Base-by-base conservation (phyloP, 1,140 invertebrate genomes). In the Manduca sexta region DNA sequence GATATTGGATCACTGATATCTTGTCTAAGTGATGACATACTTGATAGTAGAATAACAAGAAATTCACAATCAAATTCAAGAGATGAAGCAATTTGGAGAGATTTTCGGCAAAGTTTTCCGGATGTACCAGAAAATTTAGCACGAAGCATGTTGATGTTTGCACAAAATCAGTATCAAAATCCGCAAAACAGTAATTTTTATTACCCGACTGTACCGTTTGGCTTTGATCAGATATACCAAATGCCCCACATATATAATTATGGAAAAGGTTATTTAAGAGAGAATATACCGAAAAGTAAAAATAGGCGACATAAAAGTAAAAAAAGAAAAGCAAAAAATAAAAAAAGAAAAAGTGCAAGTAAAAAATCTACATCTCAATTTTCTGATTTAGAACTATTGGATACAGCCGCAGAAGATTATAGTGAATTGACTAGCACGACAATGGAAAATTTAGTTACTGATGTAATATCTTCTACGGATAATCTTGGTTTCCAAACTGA, bases 191-290 rank as follows among this genome's bases (percentile, higher is more conserved):
- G 11, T 26, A 26, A 26, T 26, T 26, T 5, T 26, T 26, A 26
- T 26, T 26, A 5, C 10, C 26, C 2, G 11, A 63, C 13, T 64
- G 51, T 48, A n/a, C 62, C 70, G 12, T 61, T 39, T 42, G 56
- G 57, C 33, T 59, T 64, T 54, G 51, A 55, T 13, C 55, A 69
- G 45, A 40, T 65, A 14, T 68, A 61, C 51, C 66, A 62, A 63
- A 50, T 55, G 16, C 41, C 58, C 26, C 50, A 30, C 1, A 11
- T 30, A 12, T 16, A 12, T 35, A 56, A 47, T 15, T 35, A 35
- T 18, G 60, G 0, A 51, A 45, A 40, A 1, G 7, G 6, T 49
- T 8, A 46, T 40, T 12, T 43, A 16, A 53, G 12, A 3, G 13
- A 41, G 13, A 38, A 46, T 8, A 40, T 39, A 18, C 60, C 56